A percentile compares a stretch with the other conserved stretches of the same genome.
Conservation (phyloP, 2,113 vertebrate species). For the Nothoprocta perdicaria region DNA sequence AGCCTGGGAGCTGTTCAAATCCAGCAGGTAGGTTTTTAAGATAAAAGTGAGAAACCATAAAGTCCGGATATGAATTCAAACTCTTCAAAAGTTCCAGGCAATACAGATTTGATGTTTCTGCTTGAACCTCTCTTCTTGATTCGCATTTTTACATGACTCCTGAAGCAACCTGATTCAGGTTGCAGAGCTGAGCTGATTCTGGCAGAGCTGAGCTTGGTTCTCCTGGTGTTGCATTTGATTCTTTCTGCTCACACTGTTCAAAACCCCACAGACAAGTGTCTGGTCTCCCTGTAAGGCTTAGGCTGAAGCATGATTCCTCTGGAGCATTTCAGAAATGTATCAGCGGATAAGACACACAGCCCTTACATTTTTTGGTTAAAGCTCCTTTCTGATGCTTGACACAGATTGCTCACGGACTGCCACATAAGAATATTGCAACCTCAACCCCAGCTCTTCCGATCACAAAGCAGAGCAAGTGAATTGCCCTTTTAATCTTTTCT, state of each 20-base stretch:
- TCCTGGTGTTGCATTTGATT: background rate
- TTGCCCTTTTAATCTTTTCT: background rate
- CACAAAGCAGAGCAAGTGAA: background rate
- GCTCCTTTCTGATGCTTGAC: background rate
- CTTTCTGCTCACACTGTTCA: background rate
- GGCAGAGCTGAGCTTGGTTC: background rate
- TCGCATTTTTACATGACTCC: background rate
- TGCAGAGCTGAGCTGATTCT: background rate
- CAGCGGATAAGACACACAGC: conserved; percentile 18
- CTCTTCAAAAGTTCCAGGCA: background rate
- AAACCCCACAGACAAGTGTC: background rate
- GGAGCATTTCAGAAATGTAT: conserved; percentile 12
- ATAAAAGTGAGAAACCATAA: background rate
- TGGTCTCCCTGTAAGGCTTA: background rate
- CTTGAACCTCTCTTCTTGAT: background rate
- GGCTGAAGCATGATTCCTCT: background rate
- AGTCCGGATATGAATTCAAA: background rate
- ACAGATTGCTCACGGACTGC: background rate
- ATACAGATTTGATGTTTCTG: background rate
- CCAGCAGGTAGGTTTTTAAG: background rate
- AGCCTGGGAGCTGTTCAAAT: background rate
- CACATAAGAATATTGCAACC: background rate
- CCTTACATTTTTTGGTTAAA: background rate
- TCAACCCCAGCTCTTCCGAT: accelerated
- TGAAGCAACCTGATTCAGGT: background rate